A percentile compares a stretch with the other conserved stretches of the same genome.
Conservation (phyloP, 2,113 vertebrate species). For the Axis porcinus region DNA sequence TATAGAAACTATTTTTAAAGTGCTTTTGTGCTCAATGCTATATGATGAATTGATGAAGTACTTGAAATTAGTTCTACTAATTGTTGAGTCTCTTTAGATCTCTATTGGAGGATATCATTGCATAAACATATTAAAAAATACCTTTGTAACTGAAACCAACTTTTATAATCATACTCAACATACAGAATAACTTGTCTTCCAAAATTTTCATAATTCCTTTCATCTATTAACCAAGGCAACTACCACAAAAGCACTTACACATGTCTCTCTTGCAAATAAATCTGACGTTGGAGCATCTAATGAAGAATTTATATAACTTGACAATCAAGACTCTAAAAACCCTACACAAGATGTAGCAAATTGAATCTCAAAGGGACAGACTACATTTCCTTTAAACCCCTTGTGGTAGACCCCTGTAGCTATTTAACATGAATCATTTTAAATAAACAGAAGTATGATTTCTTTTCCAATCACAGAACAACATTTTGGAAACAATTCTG, state of each 20-base stretch:
- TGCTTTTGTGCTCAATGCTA: background rate
- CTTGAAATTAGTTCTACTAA: background rate
- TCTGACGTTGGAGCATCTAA: background rate
- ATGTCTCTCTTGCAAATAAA: background rate
- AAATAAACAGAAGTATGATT: slow-evolving; percentile 34
- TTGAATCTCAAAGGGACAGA: background rate
- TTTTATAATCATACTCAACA: background rate
- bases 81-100: background rate
- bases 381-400: slow-evolving; percentile 18
- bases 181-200: background rate
- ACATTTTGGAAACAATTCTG: background rate
- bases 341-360: background rate
- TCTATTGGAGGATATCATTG: background rate
- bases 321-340: background rate
- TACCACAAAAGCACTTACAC: background rate
- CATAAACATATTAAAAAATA: background rate
- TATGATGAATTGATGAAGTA: background rate
- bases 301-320: background rate
- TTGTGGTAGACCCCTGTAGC: background rate
- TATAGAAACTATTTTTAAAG: background rate
- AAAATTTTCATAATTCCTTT: background rate
- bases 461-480: slow-evolving; percentile 51
- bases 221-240: background rate
- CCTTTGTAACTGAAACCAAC: background rate
- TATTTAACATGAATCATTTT: slow-evolving; percentile 23